phyloP scores from a whole-genome alignment of 2,113 vertebrate species.

The Lamprotornis superbus region DNA sequence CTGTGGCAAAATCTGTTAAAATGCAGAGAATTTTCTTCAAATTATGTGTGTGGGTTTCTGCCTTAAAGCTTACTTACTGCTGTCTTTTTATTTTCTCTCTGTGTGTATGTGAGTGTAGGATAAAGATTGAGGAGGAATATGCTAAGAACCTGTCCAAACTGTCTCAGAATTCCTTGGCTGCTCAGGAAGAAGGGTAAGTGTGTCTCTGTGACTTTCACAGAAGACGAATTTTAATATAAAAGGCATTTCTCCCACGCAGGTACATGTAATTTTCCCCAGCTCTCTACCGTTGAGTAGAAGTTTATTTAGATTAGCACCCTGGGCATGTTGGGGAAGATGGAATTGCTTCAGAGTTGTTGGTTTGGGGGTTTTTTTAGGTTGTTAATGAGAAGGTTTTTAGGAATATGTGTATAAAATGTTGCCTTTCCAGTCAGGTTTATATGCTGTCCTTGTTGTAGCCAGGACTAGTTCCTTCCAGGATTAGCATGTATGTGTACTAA shows the following conservation, averaged over 20 bases:
- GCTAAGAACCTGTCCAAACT: constrained; percentile 95
- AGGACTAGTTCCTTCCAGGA: not conserved
- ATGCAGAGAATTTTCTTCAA: constrained; percentile 30
- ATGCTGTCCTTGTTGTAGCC: not conserved
- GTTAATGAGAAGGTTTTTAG: not conserved
- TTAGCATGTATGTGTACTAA: not conserved
- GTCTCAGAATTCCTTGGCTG: constrained; percentile 91
- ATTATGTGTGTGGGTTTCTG: constrained; percentile 16
- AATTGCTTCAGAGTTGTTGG: not conserved
- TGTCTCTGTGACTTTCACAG: not conserved
- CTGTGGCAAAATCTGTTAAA: constrained; percentile 4
- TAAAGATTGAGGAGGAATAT: constrained; percentile 99
- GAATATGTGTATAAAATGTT: not conserved
- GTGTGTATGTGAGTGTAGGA: constrained; percentile 74
- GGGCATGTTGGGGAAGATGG: not conserved
- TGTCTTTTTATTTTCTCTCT: constrained; percentile 46
- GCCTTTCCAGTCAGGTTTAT: not conserved
- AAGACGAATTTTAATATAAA: not conserved
- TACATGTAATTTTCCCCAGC: not conserved
- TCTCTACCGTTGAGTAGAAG: not conserved
- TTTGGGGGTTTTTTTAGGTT: not conserved
- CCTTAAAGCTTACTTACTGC: constrained; percentile 25
- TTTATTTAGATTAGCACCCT: not conserved
- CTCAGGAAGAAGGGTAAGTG: constrained; percentile 96
- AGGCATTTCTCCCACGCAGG: not conserved